Percentiles rank a stretch among this genome's conserved stretches.
Evolutionary conservation across 2,797 vertebrate genomes (phyloP).

Genomic region (Mus minutoides): DNA sequence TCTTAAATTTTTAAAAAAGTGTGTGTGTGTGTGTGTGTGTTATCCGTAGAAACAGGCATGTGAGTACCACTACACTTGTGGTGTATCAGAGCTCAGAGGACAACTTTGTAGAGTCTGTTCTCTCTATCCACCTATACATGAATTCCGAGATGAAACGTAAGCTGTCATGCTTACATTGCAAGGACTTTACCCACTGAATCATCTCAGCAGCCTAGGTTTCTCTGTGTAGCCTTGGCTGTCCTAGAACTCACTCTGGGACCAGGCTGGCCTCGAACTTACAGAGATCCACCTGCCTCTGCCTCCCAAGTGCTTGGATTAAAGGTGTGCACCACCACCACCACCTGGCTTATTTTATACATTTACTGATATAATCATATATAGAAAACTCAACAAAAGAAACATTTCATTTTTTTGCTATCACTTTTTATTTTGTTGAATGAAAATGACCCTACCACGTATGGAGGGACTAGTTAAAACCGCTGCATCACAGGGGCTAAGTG

Average conservation of each 20-base stretch:
- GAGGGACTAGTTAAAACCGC: background rate
- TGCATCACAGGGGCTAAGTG: background rate
- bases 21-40: background rate
- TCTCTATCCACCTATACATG: background rate
- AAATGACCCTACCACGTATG: background rate
- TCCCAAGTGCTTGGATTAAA: no score
- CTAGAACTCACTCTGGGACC: no score
- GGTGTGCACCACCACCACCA: no score
- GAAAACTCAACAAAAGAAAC: conserved; percentile 23
- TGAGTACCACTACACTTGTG: background rate
- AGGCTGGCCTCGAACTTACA: no score
- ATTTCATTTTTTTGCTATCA: background rate
- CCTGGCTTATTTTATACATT: background rate
- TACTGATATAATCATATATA: background rate
- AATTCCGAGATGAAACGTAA: no score
- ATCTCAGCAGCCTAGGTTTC: no score
- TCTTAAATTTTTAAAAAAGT: background rate
- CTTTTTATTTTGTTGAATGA: background rate
- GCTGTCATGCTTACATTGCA: no score
- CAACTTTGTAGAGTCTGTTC: background rate
- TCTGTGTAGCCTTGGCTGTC: no score
- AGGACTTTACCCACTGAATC: no score
- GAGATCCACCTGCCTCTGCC: no score
- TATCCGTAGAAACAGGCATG: no score
- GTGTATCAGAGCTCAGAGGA: background rate